These are phyloP conservation scores for Gymnodraco acuticeps DNA, from an alignment of 2,797 vertebrate genomes.

Conservation along the genomic window DNA sequence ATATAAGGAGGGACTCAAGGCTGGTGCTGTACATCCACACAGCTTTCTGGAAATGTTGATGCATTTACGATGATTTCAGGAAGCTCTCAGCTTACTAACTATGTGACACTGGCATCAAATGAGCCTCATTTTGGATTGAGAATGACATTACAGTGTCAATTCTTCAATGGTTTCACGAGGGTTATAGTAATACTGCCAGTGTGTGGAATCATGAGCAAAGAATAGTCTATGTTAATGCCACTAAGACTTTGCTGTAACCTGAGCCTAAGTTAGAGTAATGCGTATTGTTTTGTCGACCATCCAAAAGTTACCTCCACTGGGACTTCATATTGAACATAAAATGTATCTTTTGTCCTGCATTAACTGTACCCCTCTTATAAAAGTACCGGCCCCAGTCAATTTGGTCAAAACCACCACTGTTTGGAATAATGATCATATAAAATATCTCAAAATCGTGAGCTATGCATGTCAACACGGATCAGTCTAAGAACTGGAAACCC, in stretches of 20 bases:
- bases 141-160: conserved; percentile 37
- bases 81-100: conserved; percentile 63
- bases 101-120: conserved; percentile 54
- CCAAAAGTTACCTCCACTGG: too few species aligned
- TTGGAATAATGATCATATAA: neutral
- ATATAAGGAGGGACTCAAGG: conserved; percentile 48
- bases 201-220: neutral
- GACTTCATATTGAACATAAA: too few species aligned
- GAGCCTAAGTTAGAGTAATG: too few species aligned
- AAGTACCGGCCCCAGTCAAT: too few species aligned
- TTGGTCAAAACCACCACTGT: conserved; percentile 6
- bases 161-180: conserved; percentile 18
- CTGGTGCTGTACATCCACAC: conserved; percentile 19
- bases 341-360: too few species aligned
- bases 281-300: too few species aligned
- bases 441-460: conserved; percentile 12
- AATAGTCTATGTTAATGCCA: too few species aligned
- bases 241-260: too few species aligned
- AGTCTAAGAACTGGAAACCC: conserved; percentile 9
- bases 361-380: too few species aligned
- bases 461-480: conserved; percentile 7
- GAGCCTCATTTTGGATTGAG: conserved; percentile 49
- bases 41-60: conserved; percentile 50
- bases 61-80: conserved; percentile 64
- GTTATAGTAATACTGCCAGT: conserved; percentile 21